Evolutionary conservation across 2,113 vertebrate species (phyloP).

Genomic region (Smithornis capensis): DNA sequence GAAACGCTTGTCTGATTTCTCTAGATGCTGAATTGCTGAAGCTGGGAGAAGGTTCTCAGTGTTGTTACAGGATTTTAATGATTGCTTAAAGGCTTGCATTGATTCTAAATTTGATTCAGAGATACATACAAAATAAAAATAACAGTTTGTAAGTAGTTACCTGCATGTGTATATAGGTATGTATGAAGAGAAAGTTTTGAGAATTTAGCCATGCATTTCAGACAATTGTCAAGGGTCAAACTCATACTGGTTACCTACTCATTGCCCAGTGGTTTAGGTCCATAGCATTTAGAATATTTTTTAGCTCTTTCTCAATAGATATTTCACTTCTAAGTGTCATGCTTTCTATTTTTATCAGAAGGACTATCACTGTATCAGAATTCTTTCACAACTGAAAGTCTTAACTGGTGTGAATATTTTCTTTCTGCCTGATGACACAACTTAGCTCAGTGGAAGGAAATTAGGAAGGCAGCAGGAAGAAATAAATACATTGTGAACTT

Average conservation of each 20-base stretch:
- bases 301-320: slow-evolving; percentile 27
- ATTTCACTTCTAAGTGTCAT: slow-evolving; percentile 32
- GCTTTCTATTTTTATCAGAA: slow-evolving; percentile 43
- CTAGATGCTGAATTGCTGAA: neutral
- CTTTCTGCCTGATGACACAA: slow-evolving; percentile 38
- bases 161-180: fast-evolving
- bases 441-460: neutral
- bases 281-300: neutral
- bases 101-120: neutral
- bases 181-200: neutral
- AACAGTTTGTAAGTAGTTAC: neutral
- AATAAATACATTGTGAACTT: slow-evolving; percentile 45
- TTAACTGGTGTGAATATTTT: slow-evolving; percentile 49
- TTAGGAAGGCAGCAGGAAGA: neutral
- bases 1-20: neutral
- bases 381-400: slow-evolving; percentile 36
- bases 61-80: neutral
- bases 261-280: neutral
- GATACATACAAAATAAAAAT: neutral
- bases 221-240: neutral
- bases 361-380: slow-evolving; percentile 40
- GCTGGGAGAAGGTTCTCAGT: neutral
- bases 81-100: neutral
- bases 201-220: neutral
- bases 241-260: neutral